Evolutionary conservation across 2,113 vertebrate species (phyloP).

Genomic region (Coturnix japonica): DNA sequence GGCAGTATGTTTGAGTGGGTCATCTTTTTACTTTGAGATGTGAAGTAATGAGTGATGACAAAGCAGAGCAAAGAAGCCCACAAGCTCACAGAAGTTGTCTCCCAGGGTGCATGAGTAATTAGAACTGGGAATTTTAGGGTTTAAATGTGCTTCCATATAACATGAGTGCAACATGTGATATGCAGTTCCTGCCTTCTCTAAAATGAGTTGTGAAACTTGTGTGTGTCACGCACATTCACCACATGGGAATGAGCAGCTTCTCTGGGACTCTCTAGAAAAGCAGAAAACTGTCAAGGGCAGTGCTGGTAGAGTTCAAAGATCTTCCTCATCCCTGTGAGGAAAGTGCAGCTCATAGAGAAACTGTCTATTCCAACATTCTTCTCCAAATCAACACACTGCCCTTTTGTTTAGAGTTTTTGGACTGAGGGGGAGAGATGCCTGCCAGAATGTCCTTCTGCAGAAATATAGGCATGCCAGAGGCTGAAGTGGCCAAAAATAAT

Average conservation of each 20-base stretch:
- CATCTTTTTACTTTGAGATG: neutral
- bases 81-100: neutral
- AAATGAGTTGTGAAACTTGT: neutral
- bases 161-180: neutral
- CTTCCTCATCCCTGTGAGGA: neutral
- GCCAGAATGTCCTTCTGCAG: neutral
- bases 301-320: neutral
- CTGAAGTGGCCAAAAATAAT: neutral
- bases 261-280: neutral
- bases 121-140: neutral
- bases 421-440: neutral
- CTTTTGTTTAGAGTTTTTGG: neutral
- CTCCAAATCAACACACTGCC: neutral
- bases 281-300: neutral
- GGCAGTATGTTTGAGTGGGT: neutral
- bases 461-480: neutral
- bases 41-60: neutral
- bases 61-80: neutral
- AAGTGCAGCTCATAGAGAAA: neutral
- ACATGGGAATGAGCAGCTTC: neutral
- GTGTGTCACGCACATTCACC: neutral
- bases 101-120: neutral
- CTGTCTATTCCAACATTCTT: neutral
- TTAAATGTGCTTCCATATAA: neutral
- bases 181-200: neutral